A percentile compares a stretch with the other conserved stretches of the same genome.
Conservation (phyloP, 1,140 invertebrate species). For the Choristoneura fumiferana region DNA sequence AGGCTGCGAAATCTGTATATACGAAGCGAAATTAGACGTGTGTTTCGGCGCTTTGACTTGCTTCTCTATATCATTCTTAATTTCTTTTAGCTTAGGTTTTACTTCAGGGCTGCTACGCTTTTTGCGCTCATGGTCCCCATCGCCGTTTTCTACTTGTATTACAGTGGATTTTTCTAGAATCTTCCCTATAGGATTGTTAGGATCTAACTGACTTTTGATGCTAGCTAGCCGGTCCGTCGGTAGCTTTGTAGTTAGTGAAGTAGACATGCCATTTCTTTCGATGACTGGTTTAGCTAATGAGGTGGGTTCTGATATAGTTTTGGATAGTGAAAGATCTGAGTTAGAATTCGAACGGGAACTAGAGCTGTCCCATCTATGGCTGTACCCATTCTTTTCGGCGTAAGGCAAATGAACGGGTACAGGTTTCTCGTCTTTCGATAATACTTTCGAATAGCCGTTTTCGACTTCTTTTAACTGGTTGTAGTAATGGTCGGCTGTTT, state of each 20-base stretch:
- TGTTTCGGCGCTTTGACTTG: constrained; percentile 69
- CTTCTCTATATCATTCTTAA: constrained; percentile 72
- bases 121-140: constrained; percentile 60
- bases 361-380: constrained; percentile 64
- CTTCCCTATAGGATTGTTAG: constrained; percentile 74
- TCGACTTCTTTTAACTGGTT: constrained; percentile 68
- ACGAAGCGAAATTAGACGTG: constrained; percentile 79
- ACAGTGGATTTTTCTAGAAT: constrained; percentile 76
- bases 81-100: constrained; percentile 42
- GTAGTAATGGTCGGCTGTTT: constrained; percentile 65
- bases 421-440: constrained; percentile 61
- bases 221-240: constrained; percentile 62
- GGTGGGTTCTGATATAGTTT: constrained; percentile 69
- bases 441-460: constrained; percentile 60
- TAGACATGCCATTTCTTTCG: constrained; percentile 60
- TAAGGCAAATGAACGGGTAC: constrained; percentile 71
- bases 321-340: constrained; percentile 68
- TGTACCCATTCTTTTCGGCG: constrained; percentile 60
- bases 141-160: constrained; percentile 71
- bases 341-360: constrained; percentile 64
- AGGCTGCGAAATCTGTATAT: constrained; percentile 78
- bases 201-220: constrained; percentile 71
- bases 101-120: constrained; percentile 47
- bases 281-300: constrained; percentile 53
- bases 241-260: constrained; percentile 54